phyloP scores from a whole-genome alignment of 2,888 invertebrate species.

The Caenorhabditis wallacei region DNA sequence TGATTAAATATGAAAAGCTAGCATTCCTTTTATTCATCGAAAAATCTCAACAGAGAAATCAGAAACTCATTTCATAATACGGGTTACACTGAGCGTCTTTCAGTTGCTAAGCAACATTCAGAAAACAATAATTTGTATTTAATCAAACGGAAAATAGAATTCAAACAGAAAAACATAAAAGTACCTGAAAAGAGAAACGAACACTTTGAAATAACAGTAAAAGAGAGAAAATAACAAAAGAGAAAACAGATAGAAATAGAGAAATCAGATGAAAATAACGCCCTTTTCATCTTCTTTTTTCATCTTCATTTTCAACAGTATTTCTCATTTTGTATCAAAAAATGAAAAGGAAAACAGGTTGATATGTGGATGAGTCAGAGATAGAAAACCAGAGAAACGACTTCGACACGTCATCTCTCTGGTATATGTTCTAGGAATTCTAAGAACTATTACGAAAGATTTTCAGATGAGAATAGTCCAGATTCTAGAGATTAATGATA shows the following conservation, averaged over 20 bases:
- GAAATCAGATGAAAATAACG: conserved; percentile 37
- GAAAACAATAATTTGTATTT: neutral
- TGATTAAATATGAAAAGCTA: too few species aligned
- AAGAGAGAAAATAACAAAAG: neutral
- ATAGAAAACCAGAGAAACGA: conserved; percentile 6
- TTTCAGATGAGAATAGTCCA: neutral
- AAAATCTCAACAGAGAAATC: neutral
- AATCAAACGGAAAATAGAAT: conserved; percentile 9
- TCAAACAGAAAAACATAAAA: neutral
- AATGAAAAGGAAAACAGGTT: conserved; percentile 32
- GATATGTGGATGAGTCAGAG: conserved; percentile 19
- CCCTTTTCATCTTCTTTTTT: conserved; percentile 10
- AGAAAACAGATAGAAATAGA: conserved; percentile 22
- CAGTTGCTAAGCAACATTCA: conserved; percentile 21
- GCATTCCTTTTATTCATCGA: too few species aligned
- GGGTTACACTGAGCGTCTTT: too few species aligned
- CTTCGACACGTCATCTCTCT: conserved; percentile 17
- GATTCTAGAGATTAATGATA: too few species aligned
- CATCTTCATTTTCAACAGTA: conserved; percentile 17
- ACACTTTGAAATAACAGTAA: conserved; percentile 13
- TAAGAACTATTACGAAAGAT: neutral
- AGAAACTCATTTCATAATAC: conserved; percentile 8
- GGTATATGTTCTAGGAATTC: neutral
- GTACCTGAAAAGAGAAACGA: conserved; percentile 14
- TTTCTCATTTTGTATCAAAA: conserved; percentile 9